Base-by-base conservation (phyloP, 1,140 invertebrate genomes). In the Ephestia elutella region DNA sequence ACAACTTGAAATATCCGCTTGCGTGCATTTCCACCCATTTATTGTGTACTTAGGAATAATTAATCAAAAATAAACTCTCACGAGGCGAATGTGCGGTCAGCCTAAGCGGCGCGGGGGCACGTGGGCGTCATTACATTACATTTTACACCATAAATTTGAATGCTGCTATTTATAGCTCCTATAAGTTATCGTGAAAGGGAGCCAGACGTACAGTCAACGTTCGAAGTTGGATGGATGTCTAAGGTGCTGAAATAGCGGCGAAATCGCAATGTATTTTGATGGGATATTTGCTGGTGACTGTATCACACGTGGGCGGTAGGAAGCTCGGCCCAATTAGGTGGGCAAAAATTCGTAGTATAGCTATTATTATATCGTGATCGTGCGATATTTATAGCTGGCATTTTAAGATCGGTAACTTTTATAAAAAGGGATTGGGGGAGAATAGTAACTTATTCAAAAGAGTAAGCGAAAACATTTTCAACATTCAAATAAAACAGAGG, bases 111-210 rank as follows among this genome's bases (percentile, higher is more conserved):
- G 54, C 19, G 9, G 50, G 30, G 28, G 56, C 54, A 61, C 65
- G 78, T 80, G 62, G 78, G 75, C 63, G 70, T 75, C 59, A 68
- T 78, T 75, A 78, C 69, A 74, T 69, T 28, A 28, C 30, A 32
- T 32, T 25, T 76, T 72, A 70, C 65, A 68, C 63, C 70, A 71
- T 80, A 75, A 71, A 76, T 71, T 78, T 65, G 54, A 77, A 73
- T 62, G 65, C 65, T 60, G 58, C 78, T 85, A 82, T 82, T 82
- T 82, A 78, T 82, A 85, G 70, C 56, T 0, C 44, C 49, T 53
- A 71, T 71, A 71, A 63, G 71, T 71, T 74, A 63, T 65, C 71
- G 64, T 68, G 66, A 78, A 73, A 75, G 72, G 71, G 71, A 73
- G 59, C 59, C 61, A 67, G 65, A 55, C 59, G 21, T 25, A 25